Conservation (phyloP, 2,797 vertebrate genomes). For the Coracias cyanogaster region DNA sequence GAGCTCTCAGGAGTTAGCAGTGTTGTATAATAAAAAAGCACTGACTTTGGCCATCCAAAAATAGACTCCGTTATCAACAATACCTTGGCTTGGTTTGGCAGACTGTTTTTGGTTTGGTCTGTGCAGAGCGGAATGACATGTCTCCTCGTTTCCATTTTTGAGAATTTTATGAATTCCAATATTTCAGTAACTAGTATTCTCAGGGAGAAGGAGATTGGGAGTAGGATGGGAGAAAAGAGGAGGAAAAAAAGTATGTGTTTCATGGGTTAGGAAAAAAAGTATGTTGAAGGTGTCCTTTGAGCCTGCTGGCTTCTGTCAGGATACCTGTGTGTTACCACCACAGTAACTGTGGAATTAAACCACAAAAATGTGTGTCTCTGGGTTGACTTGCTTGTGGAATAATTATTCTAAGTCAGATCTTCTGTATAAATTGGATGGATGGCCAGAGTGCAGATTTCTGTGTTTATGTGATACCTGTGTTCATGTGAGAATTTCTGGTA, state of each 20-base stretch:
- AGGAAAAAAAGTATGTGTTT: accelerated
- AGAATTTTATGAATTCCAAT: not conserved
- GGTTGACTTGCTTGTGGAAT: not conserved
- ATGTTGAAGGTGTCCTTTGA: not conserved
- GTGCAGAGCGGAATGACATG: not conserved
- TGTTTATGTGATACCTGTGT: not conserved
- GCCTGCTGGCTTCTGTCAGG: not conserved
- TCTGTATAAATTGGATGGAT: not conserved
- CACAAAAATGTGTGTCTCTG: not conserved
- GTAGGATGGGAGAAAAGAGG: not conserved
- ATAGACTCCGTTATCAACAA: not conserved
- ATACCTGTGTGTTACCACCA: not conserved
- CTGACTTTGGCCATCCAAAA: not conserved
- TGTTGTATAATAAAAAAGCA: not conserved
- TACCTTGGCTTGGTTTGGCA: not conserved
- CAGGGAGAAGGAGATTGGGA: not conserved
- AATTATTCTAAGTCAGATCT: not conserved
- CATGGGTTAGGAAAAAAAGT: not conserved
- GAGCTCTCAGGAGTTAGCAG: not conserved
- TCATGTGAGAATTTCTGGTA: not conserved
- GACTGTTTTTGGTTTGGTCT: not conserved
- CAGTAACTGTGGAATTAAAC: not conserved
- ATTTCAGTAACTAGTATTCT: not conserved
- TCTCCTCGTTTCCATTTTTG: not conserved
- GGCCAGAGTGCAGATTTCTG: not conserved